These are phyloP conservation scores for Enteromius paludinosus DNA, from an alignment of 2,797 vertebrate genomes.

Conservation along the genomic window DNA sequence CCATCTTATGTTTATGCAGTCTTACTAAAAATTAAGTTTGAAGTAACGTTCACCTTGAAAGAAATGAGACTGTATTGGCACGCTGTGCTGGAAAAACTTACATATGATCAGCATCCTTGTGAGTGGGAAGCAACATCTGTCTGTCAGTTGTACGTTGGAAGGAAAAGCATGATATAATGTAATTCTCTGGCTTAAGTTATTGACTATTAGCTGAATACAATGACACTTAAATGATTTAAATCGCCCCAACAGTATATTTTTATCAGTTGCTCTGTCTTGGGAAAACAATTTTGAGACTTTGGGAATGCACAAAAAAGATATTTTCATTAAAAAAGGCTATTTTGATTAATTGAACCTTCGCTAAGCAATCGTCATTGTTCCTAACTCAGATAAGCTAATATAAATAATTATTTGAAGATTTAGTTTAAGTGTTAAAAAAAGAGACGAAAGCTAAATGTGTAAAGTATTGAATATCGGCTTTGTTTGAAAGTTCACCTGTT, in stretches of 20 bases:
- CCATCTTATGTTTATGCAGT: conserved; percentile 15
- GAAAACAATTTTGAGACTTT: conserved; percentile 29
- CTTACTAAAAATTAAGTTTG: conserved; percentile 40
- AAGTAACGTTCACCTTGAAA: conserved; percentile 38
- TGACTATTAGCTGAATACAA: conserved; percentile 38
- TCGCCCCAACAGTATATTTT: conserved; percentile 46
- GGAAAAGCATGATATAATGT: conserved; percentile 31
- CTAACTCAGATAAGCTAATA: not conserved
- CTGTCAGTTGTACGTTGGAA: conserved; percentile 21
- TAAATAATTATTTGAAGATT: not conserved
- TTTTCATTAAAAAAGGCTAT: not conserved
- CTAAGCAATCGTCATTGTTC: not conserved
- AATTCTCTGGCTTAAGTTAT: conserved; percentile 35
- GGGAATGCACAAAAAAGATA: conserved; percentile 32
- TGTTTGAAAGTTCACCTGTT: not conserved
- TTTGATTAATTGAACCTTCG: not conserved
- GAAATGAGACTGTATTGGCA: conserved; percentile 32
- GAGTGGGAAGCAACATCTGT: conserved; percentile 38
- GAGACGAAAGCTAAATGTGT: not conserved
- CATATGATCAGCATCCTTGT: conserved; percentile 26
- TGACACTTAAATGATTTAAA: conserved; percentile 42
- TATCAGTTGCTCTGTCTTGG: conserved; percentile 29
- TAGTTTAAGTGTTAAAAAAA: not conserved
- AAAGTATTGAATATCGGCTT: not conserved
- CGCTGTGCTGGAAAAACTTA: conserved; percentile 34